Evolutionary conservation across 2,797 vertebrate genomes (phyloP).

Genomic region (Pseudochromis fuscus): DNA sequence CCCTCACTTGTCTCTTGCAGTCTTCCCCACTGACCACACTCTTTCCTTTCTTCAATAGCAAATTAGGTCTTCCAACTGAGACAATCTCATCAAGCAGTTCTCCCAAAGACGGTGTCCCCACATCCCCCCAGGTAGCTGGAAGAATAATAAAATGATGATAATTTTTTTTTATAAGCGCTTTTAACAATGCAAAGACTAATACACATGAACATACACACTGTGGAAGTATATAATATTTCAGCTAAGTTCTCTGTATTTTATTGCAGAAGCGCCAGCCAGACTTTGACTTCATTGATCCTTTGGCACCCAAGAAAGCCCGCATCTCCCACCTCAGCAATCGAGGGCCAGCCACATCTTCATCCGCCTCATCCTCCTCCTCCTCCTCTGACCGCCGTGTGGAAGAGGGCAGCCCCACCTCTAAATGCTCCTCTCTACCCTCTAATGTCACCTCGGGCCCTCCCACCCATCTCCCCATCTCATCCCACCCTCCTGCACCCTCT

Average conservation of each 20-base stretch:
- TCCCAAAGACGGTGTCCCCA: slow-evolving; percentile 82
- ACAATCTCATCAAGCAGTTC: slow-evolving; percentile 81
- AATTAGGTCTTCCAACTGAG: slow-evolving; percentile 86
- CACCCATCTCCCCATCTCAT: slow-evolving; percentile 67
- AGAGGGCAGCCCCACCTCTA: slow-evolving; percentile 72
- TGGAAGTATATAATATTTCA: neutral
- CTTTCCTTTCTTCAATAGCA: slow-evolving; percentile 82
- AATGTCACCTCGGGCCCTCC: slow-evolving; percentile 67
- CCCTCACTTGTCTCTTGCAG: neutral
- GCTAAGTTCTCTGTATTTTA: slow-evolving; percentile 10
- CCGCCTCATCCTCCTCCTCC: slow-evolving; percentile 71
- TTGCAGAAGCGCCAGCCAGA: slow-evolving; percentile 87
- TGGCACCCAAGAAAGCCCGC: slow-evolving; percentile 90
- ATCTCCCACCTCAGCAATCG: slow-evolving; percentile 90
- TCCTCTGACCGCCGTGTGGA: slow-evolving; percentile 81
- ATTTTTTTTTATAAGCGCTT: no score
- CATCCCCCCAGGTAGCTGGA: slow-evolving; percentile 88
- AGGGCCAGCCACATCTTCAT: slow-evolving; percentile 76
- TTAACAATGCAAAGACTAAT: no score
- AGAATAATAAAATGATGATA: no score
- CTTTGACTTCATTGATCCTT: slow-evolving; percentile 87
- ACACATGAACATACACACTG: neutral
- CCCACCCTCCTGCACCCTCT: slow-evolving; percentile 79
- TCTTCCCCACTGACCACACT: neutral
- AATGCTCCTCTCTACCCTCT: slow-evolving; percentile 73